A percentile compares a stretch with the other conserved stretches of the same genome.
phyloP scores from a whole-genome alignment of 2,797 vertebrate genomes.

The Sebastes trivittatus region DNA sequence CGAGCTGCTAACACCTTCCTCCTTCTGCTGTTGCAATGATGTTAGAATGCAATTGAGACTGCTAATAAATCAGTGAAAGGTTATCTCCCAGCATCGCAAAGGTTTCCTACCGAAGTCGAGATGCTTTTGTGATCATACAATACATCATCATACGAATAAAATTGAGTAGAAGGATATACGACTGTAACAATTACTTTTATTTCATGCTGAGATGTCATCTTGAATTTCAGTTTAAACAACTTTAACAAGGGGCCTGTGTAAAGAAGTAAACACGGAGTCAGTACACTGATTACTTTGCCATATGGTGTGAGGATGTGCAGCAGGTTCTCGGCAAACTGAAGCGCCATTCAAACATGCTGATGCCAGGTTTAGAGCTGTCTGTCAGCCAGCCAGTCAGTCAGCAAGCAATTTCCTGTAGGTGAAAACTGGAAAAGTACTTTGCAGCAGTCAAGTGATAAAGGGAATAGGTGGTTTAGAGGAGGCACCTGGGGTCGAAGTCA shows the following conservation, averaged over 20 bases:
- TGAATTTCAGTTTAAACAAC: neutral
- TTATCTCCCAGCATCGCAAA: neutral
- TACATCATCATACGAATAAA: neutral
- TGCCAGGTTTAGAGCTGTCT: constrained; percentile 37
- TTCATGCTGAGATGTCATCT: neutral
- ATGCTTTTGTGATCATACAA: neutral
- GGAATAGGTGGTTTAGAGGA: constrained; percentile 17
- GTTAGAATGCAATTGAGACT: neutral
- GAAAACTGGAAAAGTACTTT: constrained; percentile 58
- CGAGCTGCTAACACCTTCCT: neutral
- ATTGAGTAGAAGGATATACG: neutral
- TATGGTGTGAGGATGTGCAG: constrained; percentile 31
- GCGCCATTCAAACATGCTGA: constrained; percentile 29
- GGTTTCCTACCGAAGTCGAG: neutral
- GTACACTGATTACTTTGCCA: constrained; percentile 55
- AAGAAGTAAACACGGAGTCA: constrained; percentile 3
- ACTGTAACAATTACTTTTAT: neutral
- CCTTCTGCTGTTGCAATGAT: neutral
- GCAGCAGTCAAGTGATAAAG: constrained; percentile 34
- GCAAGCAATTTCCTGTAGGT: constrained; percentile 51
- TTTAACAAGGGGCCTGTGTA: neutral
- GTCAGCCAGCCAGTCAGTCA: constrained; percentile 34
- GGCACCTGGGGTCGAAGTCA: constrained; percentile 14
- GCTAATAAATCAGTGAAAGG: constrained; percentile 14
- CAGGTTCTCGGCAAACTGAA: constrained; percentile 23